Conservation (phyloP, 2,113 vertebrate genomes). For the Trogon surrucura region DNA sequence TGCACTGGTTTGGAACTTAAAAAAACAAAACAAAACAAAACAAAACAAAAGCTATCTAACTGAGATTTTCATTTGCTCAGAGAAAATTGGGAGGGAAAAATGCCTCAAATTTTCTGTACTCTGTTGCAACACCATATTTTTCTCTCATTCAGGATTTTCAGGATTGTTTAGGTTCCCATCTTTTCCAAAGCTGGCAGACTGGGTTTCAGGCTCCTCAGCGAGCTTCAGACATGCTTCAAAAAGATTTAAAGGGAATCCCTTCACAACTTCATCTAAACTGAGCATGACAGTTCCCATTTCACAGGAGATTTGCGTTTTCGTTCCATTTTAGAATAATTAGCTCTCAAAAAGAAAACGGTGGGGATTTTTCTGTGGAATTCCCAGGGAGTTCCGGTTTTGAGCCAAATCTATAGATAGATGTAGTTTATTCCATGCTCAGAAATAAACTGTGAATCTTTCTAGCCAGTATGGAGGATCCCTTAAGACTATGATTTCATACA, state of each 20-base stretch:
- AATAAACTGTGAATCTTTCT: slow-evolving; percentile 61
- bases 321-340: slow-evolving; percentile 30
- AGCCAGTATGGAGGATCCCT: background rate
- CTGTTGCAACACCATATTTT: background rate
- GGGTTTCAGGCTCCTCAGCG: background rate
- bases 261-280: slow-evolving; percentile 9
- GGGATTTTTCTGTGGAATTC: slow-evolving; percentile 31
- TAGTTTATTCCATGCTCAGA: slow-evolving; percentile 39
- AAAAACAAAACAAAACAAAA: rapidly evolving
- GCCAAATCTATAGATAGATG: slow-evolving; percentile 62
- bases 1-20: background rate
- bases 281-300: background rate
- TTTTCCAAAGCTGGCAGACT: background rate
- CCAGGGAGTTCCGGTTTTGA: slow-evolving; percentile 19
- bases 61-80: background rate
- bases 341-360: background rate
- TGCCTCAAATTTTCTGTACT: background rate
- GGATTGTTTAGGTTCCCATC: background rate
- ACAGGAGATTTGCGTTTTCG: background rate
- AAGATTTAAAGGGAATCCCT: background rate
- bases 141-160: background rate
- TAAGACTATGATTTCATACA: background rate
- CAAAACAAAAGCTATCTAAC: no score
- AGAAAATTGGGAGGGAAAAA: background rate
- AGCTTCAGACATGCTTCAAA: background rate